These are phyloP conservation scores for Campoletis raptor DNA, from an alignment of 2,888 invertebrate species.

Conservation along the genomic window DNA sequence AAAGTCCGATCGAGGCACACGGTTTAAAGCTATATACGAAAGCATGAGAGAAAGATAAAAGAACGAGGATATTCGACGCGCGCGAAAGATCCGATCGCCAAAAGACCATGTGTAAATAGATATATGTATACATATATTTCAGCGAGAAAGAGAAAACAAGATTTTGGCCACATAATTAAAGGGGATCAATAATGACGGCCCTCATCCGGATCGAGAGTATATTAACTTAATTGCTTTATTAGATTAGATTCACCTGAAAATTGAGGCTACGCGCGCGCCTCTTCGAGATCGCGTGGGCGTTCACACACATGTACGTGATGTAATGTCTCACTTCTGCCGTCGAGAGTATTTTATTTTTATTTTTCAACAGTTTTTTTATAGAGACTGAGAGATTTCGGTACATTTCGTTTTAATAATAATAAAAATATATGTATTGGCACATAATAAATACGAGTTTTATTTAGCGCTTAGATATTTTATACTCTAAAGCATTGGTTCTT, in stretches of 20 bases:
- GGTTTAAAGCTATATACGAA: slow-evolving; percentile 26
- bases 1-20: slow-evolving; percentile 61
- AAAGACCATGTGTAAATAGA: slow-evolving; percentile 45
- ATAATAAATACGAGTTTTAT: neutral
- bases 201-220: slow-evolving; percentile 75
- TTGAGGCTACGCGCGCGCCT: slow-evolving; percentile 68
- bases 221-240: slow-evolving; percentile 83
- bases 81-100: slow-evolving; percentile 63
- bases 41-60: slow-evolving; percentile 24
- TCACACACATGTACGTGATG: slow-evolving; percentile 42
- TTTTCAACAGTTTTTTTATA: neutral
- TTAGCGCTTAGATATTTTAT: neutral
- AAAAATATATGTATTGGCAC: neutral
- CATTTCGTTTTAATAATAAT: neutral
- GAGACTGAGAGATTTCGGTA: slow-evolving; percentile 7
- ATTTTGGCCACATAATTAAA: slow-evolving; percentile 82
- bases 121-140: neutral
- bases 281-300: slow-evolving; percentile 58
- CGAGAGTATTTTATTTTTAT: slow-evolving; percentile 7
- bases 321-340: slow-evolving; percentile 55
- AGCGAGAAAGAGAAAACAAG: slow-evolving; percentile 52
- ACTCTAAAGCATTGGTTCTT: neutral
- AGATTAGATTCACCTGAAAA: slow-evolving; percentile 77
- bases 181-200: slow-evolving; percentile 81
- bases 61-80: slow-evolving; percentile 64